These are phyloP conservation scores for Noturus placidus DNA, from an alignment of 2,113 vertebrate genomes.

Conservation along the genomic window DNA sequence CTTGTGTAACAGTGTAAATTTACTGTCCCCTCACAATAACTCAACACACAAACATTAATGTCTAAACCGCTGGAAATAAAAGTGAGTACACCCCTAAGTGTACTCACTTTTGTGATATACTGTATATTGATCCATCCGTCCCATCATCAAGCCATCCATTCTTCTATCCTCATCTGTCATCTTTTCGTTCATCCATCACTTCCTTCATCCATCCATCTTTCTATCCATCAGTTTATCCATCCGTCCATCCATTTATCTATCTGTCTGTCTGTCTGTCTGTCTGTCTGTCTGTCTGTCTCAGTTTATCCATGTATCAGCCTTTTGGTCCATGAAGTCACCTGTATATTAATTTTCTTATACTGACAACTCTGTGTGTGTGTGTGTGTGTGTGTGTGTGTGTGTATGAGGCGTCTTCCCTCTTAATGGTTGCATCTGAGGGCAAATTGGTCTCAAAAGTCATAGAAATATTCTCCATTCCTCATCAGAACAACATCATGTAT, in stretches of 20 bases:
- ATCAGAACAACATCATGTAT: not conserved
- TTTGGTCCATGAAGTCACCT: not conserved
- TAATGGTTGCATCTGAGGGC: not conserved
- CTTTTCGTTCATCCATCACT: not conserved
- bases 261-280: not conserved
- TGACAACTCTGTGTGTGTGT: not conserved
- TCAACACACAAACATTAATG: too few species aligned
- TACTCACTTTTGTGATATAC: too few species aligned
- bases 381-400: not conserved
- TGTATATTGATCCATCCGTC: not conserved
- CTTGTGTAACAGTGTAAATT: too few species aligned
- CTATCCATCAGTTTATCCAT: not conserved
- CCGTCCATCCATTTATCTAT: not conserved
- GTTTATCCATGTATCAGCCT: too few species aligned
- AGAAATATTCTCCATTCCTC: not conserved
- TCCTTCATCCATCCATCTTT: not conserved
- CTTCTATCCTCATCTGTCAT: not conserved
- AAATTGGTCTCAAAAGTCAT: slow-evolving; percentile 5
- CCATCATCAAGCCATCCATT: too few species aligned
- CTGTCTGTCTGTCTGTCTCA: not conserved
- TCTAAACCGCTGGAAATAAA: too few species aligned
- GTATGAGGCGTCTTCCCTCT: not conserved
- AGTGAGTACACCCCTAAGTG: too few species aligned
- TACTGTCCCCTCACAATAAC: too few species aligned
- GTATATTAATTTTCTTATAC: not conserved